These are phyloP conservation scores for Phania funesta DNA, from an alignment of 2,888 invertebrate genomes.

Conservation along the genomic window DNA sequence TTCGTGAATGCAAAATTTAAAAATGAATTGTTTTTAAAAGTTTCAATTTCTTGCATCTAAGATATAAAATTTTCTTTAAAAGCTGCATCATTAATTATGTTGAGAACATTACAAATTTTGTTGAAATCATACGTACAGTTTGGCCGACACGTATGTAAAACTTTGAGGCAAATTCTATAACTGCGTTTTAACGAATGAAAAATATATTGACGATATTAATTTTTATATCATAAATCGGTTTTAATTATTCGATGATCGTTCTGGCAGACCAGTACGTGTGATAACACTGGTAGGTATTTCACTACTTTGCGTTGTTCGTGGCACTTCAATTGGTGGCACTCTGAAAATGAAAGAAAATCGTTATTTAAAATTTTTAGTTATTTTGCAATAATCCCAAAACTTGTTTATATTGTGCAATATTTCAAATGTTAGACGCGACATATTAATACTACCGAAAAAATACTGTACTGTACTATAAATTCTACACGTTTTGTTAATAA, in stretches of 20 bases:
- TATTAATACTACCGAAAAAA: no score
- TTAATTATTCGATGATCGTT: constrained; percentile 78
- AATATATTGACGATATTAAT: not conserved
- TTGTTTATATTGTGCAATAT: no score
- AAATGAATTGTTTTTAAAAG: not conserved
- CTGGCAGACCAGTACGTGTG: constrained; percentile 81
- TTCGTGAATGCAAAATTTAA: no score
- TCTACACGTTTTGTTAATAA: no score
- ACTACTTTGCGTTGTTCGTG: constrained; percentile 74
- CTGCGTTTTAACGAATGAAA: not conserved
- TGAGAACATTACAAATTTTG: not conserved
- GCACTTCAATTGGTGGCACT: constrained; percentile 83
- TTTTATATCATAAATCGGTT: not conserved
- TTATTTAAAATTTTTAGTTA: not conserved
- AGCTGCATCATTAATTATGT: not conserved
- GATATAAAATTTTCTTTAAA: not conserved
- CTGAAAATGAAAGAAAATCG: constrained; percentile 77
- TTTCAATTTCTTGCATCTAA: not conserved
- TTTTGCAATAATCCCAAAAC: no score
- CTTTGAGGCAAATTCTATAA: no score
- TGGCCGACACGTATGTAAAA: no score
- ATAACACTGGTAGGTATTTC: constrained; percentile 81
- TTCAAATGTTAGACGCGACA: no score
- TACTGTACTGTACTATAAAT: no score
- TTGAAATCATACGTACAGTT: no score